Evolutionary conservation across 2,113 vertebrate genomes (phyloP).

Genomic region (Forbesichthys agassizii): DNA sequence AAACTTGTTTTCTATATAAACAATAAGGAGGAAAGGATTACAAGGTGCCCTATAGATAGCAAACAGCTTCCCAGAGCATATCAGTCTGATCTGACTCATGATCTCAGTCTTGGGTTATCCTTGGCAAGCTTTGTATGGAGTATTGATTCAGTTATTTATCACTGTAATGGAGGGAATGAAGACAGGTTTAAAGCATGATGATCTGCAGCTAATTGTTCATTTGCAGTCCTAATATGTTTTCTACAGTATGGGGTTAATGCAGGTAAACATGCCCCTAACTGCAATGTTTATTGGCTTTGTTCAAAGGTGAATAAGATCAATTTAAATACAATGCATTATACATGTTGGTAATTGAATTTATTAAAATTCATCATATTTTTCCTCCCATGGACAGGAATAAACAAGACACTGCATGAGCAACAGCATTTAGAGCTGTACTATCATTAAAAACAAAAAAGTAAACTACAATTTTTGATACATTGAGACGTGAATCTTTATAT

Average conservation of each 20-base stretch:
- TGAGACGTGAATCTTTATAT: slow-evolving; percentile 37
- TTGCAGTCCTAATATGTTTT: slow-evolving; percentile 32
- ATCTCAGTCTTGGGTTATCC: slow-evolving; percentile 9
- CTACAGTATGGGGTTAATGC: slow-evolving; percentile 25
- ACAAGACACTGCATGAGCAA: slow-evolving; percentile 22
- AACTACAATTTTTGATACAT: slow-evolving; percentile 22
- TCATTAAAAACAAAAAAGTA: background rate
- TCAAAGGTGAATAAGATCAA: slow-evolving; percentile 42
- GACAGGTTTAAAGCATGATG: slow-evolving; percentile 7
- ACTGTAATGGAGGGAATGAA: slow-evolving; percentile 19
- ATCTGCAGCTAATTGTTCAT: slow-evolving; percentile 33
- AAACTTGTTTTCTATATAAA: background rate
- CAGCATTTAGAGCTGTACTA: background rate
- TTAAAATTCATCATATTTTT: slow-evolving; percentile 8
- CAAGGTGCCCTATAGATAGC: background rate
- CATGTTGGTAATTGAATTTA: slow-evolving; percentile 35
- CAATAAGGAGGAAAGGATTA: background rate
- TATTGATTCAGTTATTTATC: slow-evolving; percentile 32
- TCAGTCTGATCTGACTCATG: slow-evolving; percentile 6
- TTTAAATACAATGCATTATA: slow-evolving; percentile 58
- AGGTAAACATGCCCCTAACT: slow-evolving; percentile 30
- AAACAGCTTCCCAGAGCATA: background rate
- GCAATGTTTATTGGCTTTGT: slow-evolving; percentile 38
- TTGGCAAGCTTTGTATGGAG: slow-evolving; percentile 12
- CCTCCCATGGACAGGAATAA: slow-evolving; percentile 26